Evolutionary conservation across 30 jellyfish, hydroid and myxozoan species (phyloP).

Genomic region (Chrysaora quinquecirrha): DNA sequence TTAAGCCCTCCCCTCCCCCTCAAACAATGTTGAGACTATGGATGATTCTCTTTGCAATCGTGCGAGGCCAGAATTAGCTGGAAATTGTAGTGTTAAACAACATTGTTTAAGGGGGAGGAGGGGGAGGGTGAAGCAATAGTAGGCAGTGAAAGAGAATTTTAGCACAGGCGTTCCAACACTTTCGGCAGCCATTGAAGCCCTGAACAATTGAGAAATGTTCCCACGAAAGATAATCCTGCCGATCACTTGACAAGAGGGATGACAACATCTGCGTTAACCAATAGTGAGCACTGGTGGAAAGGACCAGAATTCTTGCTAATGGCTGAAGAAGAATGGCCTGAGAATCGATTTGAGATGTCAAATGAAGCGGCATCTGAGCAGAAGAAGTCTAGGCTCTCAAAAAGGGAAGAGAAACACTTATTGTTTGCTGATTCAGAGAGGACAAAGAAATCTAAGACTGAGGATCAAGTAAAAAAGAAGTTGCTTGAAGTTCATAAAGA

Average conservation of each 20-base stretch:
- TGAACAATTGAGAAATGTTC: constrained; percentile 49
- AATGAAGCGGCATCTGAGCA: not conserved
- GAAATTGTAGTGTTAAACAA: too few relatives aligned
- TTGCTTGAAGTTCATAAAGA: not conserved
- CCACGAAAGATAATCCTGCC: constrained; percentile 43
- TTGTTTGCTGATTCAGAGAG: not conserved
- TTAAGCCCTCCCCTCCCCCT: too few relatives aligned
- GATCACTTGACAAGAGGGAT: constrained; percentile 21
- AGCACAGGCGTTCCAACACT: too few relatives aligned
- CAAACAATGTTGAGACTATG: too few relatives aligned
- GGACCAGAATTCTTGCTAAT: constrained; percentile 44
- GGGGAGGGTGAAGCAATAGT: too few relatives aligned
- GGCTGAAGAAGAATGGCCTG: constrained; percentile 44
- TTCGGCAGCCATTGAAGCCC: too few relatives aligned
- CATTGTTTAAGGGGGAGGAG: too few relatives aligned
- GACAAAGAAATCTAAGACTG: not conserved
- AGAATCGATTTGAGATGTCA: not conserved
- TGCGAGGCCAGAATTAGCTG: too few relatives aligned
- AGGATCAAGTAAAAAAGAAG: not conserved
- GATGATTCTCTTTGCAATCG: too few relatives aligned
- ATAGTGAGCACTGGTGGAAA: constrained; percentile 28
- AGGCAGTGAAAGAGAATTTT: too few relatives aligned
- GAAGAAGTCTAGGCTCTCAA: not conserved
- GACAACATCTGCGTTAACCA: constrained; percentile 2
- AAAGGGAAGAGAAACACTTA: not conserved